Conservation (phyloP, 2,797 vertebrate species). For the Podarcis lilfordi region DNA sequence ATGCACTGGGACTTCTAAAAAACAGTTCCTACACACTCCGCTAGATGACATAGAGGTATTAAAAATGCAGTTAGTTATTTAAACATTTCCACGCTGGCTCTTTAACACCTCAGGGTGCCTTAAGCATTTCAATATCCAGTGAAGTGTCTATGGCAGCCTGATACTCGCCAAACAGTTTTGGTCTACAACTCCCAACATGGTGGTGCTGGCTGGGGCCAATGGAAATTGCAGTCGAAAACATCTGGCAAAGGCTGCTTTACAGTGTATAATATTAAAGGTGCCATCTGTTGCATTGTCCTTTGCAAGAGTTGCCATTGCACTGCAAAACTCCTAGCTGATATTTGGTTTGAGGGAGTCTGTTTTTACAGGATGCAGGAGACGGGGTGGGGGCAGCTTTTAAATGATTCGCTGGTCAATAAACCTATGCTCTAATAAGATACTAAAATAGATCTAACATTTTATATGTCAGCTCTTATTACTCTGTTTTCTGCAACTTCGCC, state of each 20-base stretch:
- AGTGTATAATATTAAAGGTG: not conserved
- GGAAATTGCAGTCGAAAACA: no score
- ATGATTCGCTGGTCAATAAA: slow-evolving; percentile 36
- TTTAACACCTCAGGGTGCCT: not conserved
- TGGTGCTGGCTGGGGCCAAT: no score
- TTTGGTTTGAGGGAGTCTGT: not conserved
- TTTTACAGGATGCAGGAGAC: not conserved
- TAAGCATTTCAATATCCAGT: not conserved
- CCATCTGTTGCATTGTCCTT: slow-evolving; percentile 1
- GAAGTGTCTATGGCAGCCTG: not conserved
- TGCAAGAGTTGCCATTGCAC: not conserved
- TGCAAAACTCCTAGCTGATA: slow-evolving; percentile 5
- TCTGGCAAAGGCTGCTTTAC: no score
- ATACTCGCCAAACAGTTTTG: no score
- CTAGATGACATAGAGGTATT: no score
- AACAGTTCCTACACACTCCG: not conserved
- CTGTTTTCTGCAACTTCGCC: slow-evolving; percentile 26
- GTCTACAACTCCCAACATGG: no score
- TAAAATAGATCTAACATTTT: slow-evolving; percentile 33
- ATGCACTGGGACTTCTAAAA: not conserved
- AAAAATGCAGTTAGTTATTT: not conserved
- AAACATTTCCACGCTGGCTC: not conserved
- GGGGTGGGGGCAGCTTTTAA: slow-evolving; percentile 27
- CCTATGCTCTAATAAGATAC: slow-evolving; percentile 28
- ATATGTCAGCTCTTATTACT: slow-evolving; percentile 31